Percentiles rank a stretch among this genome's conserved stretches.
Conservation (phyloP, 2,888 invertebrate genomes). For the Tachina grossa region DNA sequence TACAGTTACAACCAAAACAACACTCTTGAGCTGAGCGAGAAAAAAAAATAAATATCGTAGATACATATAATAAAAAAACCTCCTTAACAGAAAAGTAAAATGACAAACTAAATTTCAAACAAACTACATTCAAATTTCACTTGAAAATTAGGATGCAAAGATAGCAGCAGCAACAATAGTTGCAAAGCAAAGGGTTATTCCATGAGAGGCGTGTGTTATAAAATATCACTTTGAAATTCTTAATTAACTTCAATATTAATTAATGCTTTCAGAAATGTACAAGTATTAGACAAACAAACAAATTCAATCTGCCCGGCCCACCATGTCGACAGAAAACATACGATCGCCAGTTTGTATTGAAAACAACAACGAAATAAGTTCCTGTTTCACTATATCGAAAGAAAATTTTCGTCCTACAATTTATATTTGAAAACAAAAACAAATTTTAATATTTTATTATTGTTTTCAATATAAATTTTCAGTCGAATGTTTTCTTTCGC, state of each 20-base stretch:
- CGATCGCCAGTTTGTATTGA: too few species aligned
- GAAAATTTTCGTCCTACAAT: too few species aligned
- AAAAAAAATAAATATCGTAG: background rate
- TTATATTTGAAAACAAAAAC: too few species aligned
- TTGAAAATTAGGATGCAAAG: conserved; percentile 55
- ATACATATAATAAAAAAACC: conserved; percentile 26
- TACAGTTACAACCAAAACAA: conserved; percentile 9
- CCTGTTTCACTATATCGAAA: too few species aligned
- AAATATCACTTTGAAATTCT: background rate
- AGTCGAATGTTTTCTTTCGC: too few species aligned
- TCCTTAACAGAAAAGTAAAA: conserved; percentile 50
- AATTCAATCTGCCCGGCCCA: too few species aligned
- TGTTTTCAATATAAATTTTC: too few species aligned
- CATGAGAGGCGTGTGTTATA: background rate
- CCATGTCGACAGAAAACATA: too few species aligned
- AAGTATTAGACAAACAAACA: too few species aligned
- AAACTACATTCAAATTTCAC: conserved; percentile 58
- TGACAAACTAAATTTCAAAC: conserved; percentile 54
- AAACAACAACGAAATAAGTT: too few species aligned
- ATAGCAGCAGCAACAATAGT: conserved; percentile 18
- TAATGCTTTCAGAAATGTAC: background rate
- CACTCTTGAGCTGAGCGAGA: conserved; percentile 3
- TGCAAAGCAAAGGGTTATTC: background rate
- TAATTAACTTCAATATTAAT: background rate
- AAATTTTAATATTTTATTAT: too few species aligned